Evolutionary conservation across 2,113 vertebrate species (phyloP).

Genomic region (Odobenus rosmarus): DNA sequence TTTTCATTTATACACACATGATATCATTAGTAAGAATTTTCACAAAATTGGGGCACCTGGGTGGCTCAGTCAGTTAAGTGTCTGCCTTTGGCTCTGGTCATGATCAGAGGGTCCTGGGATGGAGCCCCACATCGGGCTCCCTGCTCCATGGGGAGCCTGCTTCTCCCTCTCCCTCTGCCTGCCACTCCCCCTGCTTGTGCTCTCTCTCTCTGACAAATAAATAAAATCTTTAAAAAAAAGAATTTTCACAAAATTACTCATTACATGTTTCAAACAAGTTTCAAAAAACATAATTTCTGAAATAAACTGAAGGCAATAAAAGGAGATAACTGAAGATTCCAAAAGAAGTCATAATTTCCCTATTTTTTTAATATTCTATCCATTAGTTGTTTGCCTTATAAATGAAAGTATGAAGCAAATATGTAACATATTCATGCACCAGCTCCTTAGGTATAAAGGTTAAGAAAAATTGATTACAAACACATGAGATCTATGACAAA

Average conservation of each 20-base stretch:
- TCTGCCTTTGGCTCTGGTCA: too few relatives aligned
- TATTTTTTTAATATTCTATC: neutral
- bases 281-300: neutral
- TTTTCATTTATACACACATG: neutral
- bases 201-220: too few relatives aligned
- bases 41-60: neutral
- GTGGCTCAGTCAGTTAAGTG: too few relatives aligned
- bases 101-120: too few relatives aligned
- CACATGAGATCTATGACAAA: constrained; percentile 82
- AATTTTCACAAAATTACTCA: constrained; percentile 23
- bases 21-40: constrained; percentile 19
- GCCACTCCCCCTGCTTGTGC: too few relatives aligned
- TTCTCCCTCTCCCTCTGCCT: too few relatives aligned
- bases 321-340: neutral
- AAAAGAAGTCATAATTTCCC: neutral
- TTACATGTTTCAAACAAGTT: constrained; percentile 19
- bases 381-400: constrained; percentile 48
- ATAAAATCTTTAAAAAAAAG: neutral
- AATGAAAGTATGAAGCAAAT: constrained; percentile 77
- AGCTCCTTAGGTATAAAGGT: constrained; percentile 77
- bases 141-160: too few relatives aligned
- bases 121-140: too few relatives aligned
- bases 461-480: constrained; percentile 85
- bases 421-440: constrained; percentile 77
- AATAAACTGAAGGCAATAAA: neutral